Base-by-base conservation (phyloP, 2,113 vertebrate species). In the Corvus moneduloides region DNA sequence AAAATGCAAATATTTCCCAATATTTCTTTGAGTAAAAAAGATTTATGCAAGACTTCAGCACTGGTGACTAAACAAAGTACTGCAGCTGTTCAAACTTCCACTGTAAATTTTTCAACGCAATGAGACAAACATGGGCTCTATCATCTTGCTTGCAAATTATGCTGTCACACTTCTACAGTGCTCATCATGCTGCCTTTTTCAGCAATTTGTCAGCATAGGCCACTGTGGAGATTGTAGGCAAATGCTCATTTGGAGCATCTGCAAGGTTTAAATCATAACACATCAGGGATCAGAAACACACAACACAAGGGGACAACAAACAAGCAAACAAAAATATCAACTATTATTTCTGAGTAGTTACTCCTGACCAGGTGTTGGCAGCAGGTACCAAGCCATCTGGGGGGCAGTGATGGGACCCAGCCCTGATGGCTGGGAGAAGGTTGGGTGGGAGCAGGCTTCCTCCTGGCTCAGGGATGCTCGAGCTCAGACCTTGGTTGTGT, bases 311-410 rank as follows among this genome's bases (percentile, higher is more conserved):
- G 26, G 19, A 76, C 23, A 59, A n/a, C 7, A 82, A 68, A 19
- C 13, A 87, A 75, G 24, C n/a, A 77, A 85, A 26, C 8, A 39
- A 69, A 90, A 52, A 3, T 13, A 26, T 56, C 4, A 16, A 1
- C 10, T 35, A 6, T 10, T 20, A 43, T 39, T 66, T 5, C 20
- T 33, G 9, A 39, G 46, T 9, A 68, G 35, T 20, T 41, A 28
- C 30, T 49, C 13, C 21, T 62, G 16, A 32, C 21, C 10, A 26
- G 62, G 4, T 18, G 19, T 13, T 54, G 37, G n/a, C 9, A 23
- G 37, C 5, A 48, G 48, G 30, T 46, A 35, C 8, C 14, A 32
- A 59, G 11, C 3, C 16, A 10, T 10, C 3, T 0, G 0, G 67
- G 28, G 7, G 27, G 12, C 12, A 56, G 4, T 8, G 23, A 7